Evolutionary conservation across 2,113 vertebrate genomes (phyloP), one percentile per base, ranked within the genome.

Genomic region (Tricholaema leucomelas): DNA sequence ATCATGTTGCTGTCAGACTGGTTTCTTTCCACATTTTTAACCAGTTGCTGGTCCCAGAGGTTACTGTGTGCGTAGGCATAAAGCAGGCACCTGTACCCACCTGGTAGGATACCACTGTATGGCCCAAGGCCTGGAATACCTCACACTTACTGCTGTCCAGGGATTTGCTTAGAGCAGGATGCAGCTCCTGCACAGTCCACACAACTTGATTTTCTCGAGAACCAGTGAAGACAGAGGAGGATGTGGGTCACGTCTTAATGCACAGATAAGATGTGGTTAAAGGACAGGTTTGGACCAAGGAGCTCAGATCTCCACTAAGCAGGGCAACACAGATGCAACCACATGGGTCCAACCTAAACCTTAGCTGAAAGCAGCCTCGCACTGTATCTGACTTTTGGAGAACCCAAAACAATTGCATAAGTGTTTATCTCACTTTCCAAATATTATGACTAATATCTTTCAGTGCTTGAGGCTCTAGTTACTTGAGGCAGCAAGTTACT

Each of bases 341-440:
- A 71, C 0, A 48, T n/a, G 84, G 54, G 70, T 78, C 70, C 65
- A 60, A 74, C 61, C 58, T 27, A 8, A 75, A 46, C 5, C 69
- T 31, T 61, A 52, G 50, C 77, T 88, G 60, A 74, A 76, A 60
- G 81, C 23, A 69, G 82, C 60, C 74, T 82, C 8, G 1, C 55
- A 19, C 27, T 52, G 18, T 0, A 67, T 36, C 60, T 70, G 72
- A 60, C 40, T 90, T 82, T 65, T 50, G 55, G 46, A 81, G 81
- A 88, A 16, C 84, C 74, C 63, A 92, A 94, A 92, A 66, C 44
- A 70, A 87, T 81, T 87, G 56, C 23, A 1, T 28, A 61, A 95
- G 63, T 93, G 92, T 94, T 96, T 94, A 92, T 93, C 55, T 90
- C 84, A 19, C 78, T 89, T 91, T 87, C 91, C 94, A 95, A 94